These are phyloP conservation scores for Drosophila rufa DNA, from an alignment of 1,140 invertebrate genomes.

Conservation along the genomic window DNA sequence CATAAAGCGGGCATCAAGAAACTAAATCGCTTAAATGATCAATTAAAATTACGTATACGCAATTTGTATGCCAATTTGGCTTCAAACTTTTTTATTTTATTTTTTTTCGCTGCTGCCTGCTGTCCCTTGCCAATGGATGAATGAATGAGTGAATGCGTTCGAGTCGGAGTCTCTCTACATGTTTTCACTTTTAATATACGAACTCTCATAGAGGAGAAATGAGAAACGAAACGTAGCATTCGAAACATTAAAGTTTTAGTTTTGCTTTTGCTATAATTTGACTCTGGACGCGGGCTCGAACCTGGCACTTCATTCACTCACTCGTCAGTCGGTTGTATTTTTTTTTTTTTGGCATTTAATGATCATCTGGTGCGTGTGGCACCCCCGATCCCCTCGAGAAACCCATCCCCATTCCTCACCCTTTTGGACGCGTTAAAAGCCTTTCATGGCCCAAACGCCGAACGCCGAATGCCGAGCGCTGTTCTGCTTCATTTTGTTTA, in stretches of 20 bases:
- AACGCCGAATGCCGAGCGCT: slow-evolving; percentile 40
- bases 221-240: slow-evolving; percentile 70
- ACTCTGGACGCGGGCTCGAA: slow-evolving; percentile 35
- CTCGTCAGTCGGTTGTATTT: slow-evolving; percentile 50
- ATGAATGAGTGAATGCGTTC: slow-evolving; percentile 34
- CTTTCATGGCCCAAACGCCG: slow-evolving; percentile 63
- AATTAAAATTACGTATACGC: slow-evolving; percentile 78
- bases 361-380: slow-evolving; percentile 67
- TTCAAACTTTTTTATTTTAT: slow-evolving; percentile 32
- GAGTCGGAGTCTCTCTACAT: slow-evolving; percentile 57
- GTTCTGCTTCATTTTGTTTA: slow-evolving; percentile 83
- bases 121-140: slow-evolving; percentile 59
- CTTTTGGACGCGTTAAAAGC: slow-evolving; percentile 58
- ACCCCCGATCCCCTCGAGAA: slow-evolving; percentile 6
- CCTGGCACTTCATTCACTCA: slow-evolving; percentile 55
- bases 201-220: slow-evolving; percentile 53
- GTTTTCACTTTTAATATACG: slow-evolving; percentile 80
- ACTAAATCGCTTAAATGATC: slow-evolving; percentile 68
- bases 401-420: slow-evolving; percentile 25
- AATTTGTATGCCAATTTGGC: slow-evolving; percentile 68
- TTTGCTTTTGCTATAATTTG: slow-evolving; percentile 78
- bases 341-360: slow-evolving; percentile 76
- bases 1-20: slow-evolving; percentile 53
- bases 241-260: slow-evolving; percentile 77
- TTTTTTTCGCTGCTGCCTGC: slow-evolving; percentile 28